A percentile compares a stretch with the other conserved stretches of the same genome.
These are phyloP conservation scores for Geodia barretti DNA, from an alignment of 37 sponge, comb jelly and placozoan species.

Conservation along the genomic window DNA sequence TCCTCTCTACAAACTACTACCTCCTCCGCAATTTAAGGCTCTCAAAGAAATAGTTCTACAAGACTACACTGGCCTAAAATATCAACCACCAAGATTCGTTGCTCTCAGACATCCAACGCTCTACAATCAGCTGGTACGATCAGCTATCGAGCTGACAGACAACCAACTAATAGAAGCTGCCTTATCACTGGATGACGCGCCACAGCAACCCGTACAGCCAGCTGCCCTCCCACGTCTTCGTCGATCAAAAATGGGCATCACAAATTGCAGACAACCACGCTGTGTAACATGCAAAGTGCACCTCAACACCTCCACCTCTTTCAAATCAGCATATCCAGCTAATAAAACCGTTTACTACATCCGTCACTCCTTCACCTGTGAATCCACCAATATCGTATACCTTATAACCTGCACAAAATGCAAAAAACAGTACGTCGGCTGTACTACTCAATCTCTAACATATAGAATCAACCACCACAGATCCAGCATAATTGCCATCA, in stretches of 20 bases:
- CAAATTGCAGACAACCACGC: slow-evolving; percentile 7
- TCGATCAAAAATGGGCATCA: not conserved
- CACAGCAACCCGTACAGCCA: not conserved
- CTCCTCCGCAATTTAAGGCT: not conserved
- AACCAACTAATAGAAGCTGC: not conserved
- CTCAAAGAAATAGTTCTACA: not conserved
- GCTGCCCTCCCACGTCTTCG: not conserved
- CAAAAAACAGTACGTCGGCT: slow-evolving; percentile 43
- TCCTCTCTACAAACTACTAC: not conserved
- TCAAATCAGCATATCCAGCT: not conserved
- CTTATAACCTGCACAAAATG: slow-evolving; percentile 45
- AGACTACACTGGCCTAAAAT: not conserved
- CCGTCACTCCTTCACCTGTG: slow-evolving; percentile 21
- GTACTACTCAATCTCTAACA: slow-evolving; percentile 6
- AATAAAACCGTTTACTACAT: not conserved
- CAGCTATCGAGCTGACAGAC: not conserved
- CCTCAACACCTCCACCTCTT: slow-evolving; percentile 1
- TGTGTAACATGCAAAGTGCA: slow-evolving; percentile 36
- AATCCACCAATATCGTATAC: slow-evolving; percentile 22
- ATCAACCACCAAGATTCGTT: not conserved
- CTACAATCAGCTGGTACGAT: not conserved
- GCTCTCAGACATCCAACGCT: not conserved
- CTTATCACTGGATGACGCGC: not conserved
- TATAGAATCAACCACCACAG: slow-evolving; percentile 25
- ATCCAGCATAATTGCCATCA: slow-evolving; percentile 5